Evolutionary conservation across 2,888 invertebrate species (phyloP).

Genomic region (Microplitis deprimator): DNA sequence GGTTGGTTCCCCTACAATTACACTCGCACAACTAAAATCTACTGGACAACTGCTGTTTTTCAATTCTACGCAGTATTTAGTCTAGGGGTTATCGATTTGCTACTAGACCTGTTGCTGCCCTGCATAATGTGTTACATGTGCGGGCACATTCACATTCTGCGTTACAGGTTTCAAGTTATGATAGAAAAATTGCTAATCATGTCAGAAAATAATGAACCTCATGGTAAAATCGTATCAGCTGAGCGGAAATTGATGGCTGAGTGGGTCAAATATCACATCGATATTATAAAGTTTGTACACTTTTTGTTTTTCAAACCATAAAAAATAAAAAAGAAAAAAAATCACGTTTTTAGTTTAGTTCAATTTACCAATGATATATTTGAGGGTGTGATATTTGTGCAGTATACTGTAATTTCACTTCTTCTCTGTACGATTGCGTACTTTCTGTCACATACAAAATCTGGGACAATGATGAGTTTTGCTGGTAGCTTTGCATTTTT

Average conservation of each 20-base stretch:
- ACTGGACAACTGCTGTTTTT: background rate
- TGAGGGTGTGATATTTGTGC: background rate
- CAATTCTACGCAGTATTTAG: background rate
- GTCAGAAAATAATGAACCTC: too few species aligned
- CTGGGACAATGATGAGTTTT: background rate
- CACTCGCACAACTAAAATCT: background rate
- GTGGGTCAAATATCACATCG: background rate
- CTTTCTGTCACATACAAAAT: background rate
- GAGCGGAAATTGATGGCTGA: background rate
- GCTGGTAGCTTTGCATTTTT: background rate
- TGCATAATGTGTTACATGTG: background rate
- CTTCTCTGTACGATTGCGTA: background rate
- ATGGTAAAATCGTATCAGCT: background rate
- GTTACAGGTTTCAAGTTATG: background rate
- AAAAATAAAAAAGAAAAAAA: background rate
- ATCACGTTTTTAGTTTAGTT: background rate
- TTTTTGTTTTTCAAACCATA: background rate
- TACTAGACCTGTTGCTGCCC: background rate
- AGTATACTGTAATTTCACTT: background rate
- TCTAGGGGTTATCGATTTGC: background rate
- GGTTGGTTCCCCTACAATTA: constrained; percentile 8
- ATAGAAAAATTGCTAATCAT: background rate
- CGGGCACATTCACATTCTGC: background rate
- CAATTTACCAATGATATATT: too few species aligned
- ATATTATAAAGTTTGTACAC: background rate